These are phyloP conservation scores for Thripadectes ignobilis DNA, from an alignment of 2,797 vertebrate genomes.

Conservation along the genomic window DNA sequence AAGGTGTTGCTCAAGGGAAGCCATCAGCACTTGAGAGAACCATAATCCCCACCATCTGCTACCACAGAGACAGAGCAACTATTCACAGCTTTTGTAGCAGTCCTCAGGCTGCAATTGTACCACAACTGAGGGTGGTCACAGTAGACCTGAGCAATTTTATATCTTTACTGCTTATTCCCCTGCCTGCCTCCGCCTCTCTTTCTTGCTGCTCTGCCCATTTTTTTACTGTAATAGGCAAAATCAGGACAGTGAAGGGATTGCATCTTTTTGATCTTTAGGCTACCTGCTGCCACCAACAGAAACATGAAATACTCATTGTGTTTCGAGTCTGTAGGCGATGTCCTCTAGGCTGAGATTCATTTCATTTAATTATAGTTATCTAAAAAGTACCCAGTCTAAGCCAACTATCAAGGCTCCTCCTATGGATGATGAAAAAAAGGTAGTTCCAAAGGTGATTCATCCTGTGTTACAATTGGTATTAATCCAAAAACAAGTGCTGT, in stretches of 20 bases:
- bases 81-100: conserved; percentile 65
- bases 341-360: conserved; percentile 19
- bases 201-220: conserved; percentile 28
- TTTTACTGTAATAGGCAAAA: conserved; percentile 50
- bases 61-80: conserved; percentile 54
- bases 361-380: conserved; percentile 46
- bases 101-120: conserved; percentile 60
- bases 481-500: not conserved
- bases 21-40: conserved; percentile 52
- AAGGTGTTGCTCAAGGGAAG: conserved; percentile 53
- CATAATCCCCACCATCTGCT: conserved; percentile 62
- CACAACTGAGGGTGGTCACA: conserved; percentile 56
- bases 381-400: not conserved
- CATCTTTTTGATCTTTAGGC: conserved; percentile 22
- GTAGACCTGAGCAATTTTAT: conserved; percentile 57
- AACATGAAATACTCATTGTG: conserved; percentile 25
- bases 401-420: not conserved
- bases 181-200: not conserved
- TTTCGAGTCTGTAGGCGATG: not conserved
- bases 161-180: conserved; percentile 45
- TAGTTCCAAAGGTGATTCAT: not conserved
- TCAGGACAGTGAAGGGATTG: conserved; percentile 20
- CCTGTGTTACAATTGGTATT: not conserved
- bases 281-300: conserved; percentile 27
- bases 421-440: not conserved